Evolutionary conservation across 2,113 vertebrate species (phyloP).

Genomic region (Rousettus leschenaultii): DNA sequence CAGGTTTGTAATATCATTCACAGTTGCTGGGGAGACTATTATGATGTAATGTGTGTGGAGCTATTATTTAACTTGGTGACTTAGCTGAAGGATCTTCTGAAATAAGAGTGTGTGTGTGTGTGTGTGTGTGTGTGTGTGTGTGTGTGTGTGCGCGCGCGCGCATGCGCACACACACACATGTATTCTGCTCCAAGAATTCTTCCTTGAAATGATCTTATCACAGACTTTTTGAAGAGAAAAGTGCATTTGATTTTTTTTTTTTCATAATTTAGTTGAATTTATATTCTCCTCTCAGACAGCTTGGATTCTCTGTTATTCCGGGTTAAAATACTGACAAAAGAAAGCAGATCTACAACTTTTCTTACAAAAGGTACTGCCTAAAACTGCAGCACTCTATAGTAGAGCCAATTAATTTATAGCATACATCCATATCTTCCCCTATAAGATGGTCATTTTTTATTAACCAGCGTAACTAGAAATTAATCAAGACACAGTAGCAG

Average conservation of each 20-base stretch:
- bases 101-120: background rate
- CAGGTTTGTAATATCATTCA: constrained; percentile 66
- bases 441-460: constrained; percentile 22
- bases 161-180: too few relatives aligned
- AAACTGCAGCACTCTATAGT: background rate
- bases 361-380: background rate
- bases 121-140: too few relatives aligned
- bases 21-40: constrained; percentile 58
- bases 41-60: background rate
- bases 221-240: constrained; percentile 8
- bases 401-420: background rate
- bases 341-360: background rate
- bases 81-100: constrained; percentile 31
- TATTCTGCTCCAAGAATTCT: background rate
- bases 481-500: background rate
- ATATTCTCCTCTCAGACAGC: background rate
- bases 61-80: constrained; percentile 57
- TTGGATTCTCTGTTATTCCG: background rate
- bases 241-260: background rate
- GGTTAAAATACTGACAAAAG: background rate
- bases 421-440: background rate
- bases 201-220: background rate
- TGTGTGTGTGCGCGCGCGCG: rapidly evolving
- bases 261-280: constrained; percentile 1
- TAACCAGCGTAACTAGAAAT: constrained; percentile 22